These are phyloP conservation scores for Chelonoidis abingdonii DNA, from an alignment of 2,113 vertebrate species.

Conservation along the genomic window DNA sequence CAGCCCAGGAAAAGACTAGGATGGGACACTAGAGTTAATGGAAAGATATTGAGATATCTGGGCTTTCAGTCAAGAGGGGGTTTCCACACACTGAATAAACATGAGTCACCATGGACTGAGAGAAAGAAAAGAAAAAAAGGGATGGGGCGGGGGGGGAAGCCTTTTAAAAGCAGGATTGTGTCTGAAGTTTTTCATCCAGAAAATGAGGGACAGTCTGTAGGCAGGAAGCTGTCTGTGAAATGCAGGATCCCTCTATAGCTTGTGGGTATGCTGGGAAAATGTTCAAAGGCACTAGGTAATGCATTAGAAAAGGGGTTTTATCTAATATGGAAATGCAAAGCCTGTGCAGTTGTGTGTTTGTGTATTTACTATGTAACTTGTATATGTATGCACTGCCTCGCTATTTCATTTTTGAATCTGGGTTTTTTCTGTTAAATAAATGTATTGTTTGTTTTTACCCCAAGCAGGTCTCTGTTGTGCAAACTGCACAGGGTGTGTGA, in stretches of 20 bases:
- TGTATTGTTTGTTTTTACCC: background rate
- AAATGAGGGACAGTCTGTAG: background rate
- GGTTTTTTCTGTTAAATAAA: background rate
- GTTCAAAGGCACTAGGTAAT: background rate
- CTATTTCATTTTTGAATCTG: background rate
- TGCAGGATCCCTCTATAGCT: background rate
- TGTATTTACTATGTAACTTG: background rate
- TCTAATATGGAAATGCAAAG: background rate
- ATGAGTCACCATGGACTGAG: background rate
- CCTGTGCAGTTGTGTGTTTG: background rate
- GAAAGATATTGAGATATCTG: background rate
- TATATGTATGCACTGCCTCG: background rate
- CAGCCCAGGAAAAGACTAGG: background rate
- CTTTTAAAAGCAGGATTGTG: background rate
- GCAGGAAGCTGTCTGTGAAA: background rate
- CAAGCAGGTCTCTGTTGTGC: background rate
- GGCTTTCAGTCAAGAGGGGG: background rate
- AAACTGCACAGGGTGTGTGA: background rate
- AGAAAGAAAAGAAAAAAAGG: background rate
- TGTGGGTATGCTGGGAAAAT: background rate
- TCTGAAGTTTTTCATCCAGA: background rate
- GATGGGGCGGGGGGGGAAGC: fast-evolving
- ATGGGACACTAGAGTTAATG: background rate
- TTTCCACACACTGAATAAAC: background rate
- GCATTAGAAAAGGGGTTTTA: background rate